Conservation (phyloP, 2,113 vertebrate species). For the Vulpes ferrilata region DNA sequence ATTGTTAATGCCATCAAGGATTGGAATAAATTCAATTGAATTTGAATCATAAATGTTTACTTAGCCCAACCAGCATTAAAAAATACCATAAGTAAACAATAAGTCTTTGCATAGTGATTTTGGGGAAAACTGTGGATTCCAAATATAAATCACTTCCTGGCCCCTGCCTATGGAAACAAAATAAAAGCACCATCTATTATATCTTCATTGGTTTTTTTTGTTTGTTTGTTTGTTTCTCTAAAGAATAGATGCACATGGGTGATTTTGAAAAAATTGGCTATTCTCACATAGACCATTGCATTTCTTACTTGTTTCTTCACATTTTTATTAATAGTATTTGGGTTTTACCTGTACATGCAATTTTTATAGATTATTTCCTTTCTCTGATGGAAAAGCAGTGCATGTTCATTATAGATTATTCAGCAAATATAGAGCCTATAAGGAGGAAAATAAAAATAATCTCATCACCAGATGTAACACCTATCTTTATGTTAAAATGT, state of each 20-base stretch:
- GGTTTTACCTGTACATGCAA: not conserved
- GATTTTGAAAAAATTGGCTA: not conserved
- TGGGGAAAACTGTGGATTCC: not conserved
- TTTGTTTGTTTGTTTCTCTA: not conserved
- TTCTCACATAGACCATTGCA: not conserved
- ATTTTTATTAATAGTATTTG: not conserved
- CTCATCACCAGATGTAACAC: not conserved
- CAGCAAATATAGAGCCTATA: constrained; percentile 19
- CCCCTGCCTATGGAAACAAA: not conserved
- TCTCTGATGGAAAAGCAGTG: not conserved
- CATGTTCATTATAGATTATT: not conserved
- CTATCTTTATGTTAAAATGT: not conserved
- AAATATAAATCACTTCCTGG: not conserved
- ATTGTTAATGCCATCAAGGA: not conserved
- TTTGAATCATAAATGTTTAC: not conserved
- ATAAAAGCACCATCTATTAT: not conserved
- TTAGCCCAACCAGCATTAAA: not conserved
- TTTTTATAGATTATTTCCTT: not conserved
- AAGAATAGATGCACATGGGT: not conserved
- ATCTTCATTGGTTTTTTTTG: not conserved
- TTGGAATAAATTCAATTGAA: not conserved
- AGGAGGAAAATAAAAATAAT: constrained; percentile 37
- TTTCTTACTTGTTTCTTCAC: not conserved
- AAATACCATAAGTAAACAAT: not conserved
- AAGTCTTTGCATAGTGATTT: not conserved